Conservation (phyloP, 2,797 vertebrate species). For the Numenius phaeopus region DNA sequence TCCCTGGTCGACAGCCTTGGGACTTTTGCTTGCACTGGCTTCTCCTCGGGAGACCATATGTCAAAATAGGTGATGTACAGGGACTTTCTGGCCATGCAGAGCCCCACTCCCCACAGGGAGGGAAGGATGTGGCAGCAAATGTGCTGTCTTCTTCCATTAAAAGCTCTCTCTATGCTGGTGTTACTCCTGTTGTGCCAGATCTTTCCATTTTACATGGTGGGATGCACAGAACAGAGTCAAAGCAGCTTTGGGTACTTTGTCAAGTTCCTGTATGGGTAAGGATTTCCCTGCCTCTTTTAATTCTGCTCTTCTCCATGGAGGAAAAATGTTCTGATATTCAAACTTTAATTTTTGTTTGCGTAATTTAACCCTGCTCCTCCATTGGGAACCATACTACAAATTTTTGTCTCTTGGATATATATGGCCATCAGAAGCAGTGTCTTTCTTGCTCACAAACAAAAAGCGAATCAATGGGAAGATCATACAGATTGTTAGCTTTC, state of each 20-base stretch:
- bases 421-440: not conserved
- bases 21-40: not conserved
- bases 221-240: not conserved
- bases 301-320: not conserved
- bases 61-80: not conserved
- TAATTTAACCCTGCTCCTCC: not conserved
- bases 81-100: not conserved
- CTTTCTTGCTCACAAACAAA: not conserved
- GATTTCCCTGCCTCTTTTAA: not conserved
- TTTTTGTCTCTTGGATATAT: not conserved
- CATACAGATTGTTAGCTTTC: not conserved
- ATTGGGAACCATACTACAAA: not conserved
- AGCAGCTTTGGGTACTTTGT: not conserved
- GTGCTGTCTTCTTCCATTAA: not conserved
- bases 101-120: not conserved
- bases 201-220: not conserved
- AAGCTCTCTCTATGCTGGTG: not conserved
- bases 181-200: not conserved
- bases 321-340: not conserved
- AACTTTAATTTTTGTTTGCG: not conserved
- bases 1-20: not conserved
- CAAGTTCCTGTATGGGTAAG: rapidly evolving
- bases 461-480: not conserved
- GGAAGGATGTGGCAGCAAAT: not conserved
- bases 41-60: not conserved